phyloP scores from a whole-genome alignment of 2,888 invertebrate species.

The Galeruca laticollis region DNA sequence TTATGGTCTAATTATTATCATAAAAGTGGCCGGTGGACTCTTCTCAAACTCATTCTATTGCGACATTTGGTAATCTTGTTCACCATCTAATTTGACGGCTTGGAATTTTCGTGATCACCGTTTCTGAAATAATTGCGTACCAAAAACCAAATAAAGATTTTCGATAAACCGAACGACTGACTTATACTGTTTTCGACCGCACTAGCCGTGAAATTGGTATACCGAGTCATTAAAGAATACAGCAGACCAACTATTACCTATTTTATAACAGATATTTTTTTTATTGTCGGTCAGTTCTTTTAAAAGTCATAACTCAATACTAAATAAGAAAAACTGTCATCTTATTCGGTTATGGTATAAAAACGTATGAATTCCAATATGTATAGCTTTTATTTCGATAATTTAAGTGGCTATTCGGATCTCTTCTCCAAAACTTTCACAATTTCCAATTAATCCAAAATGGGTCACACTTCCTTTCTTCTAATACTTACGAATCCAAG shows the following conservation, averaged over 20 bases:
- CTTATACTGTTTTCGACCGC: conserved; percentile 33
- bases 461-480: no score
- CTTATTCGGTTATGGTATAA: no score
- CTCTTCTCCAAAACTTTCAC: no score
- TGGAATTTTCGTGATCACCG: conserved; percentile 39
- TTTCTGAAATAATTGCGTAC: conserved; percentile 42
- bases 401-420: no score
- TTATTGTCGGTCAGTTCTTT: not conserved
- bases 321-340: no score
- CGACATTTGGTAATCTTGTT: conserved; percentile 45
- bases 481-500: no score
- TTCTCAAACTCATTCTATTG: conserved; percentile 42
- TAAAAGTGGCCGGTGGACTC: conserved; percentile 39
- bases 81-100: conserved; percentile 41
- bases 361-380: no score
- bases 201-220: conserved; percentile 36
- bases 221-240: conserved; percentile 17
- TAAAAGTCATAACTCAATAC: not conserved
- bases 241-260: not conserved
- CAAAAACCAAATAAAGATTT: conserved; percentile 40
- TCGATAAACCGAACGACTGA: conserved; percentile 36
- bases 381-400: no score
- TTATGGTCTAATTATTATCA: conserved; percentile 44
- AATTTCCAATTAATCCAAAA: no score
- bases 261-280: not conserved